Conservation (phyloP, 2,888 invertebrate species). For the Julus scanicus region DNA sequence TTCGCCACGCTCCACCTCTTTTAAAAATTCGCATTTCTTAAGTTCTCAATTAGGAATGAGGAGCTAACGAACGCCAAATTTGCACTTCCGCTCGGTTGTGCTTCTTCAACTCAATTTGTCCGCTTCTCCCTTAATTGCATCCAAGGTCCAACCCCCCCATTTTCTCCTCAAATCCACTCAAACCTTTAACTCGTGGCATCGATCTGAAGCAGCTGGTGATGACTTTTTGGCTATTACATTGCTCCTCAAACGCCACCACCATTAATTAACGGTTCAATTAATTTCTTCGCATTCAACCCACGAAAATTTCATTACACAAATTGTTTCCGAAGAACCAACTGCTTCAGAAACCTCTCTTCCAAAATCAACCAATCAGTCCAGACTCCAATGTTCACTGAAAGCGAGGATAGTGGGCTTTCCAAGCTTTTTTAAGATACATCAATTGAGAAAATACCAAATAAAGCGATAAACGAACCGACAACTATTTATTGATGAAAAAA, state of each 20-base stretch:
- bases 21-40: background rate
- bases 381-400: too few species aligned
- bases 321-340: background rate
- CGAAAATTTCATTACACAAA: background rate
- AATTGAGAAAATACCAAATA: too few species aligned
- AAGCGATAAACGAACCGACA: too few species aligned
- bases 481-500: too few species aligned
- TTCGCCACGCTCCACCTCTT: background rate
- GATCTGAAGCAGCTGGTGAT: conserved; percentile 12
- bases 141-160: background rate
- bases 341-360: background rate
- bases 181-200: conserved; percentile 7
- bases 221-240: conserved; percentile 26
- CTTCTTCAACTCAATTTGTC: conserved; percentile 13
- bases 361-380: too few species aligned
- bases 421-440: too few species aligned
- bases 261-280: conserved; percentile 20
- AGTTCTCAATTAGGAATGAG: conserved; percentile 1
- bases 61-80: conserved; percentile 28
- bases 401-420: too few species aligned
- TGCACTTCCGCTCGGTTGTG: conserved; percentile 13
- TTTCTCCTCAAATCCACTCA: background rate
- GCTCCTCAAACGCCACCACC: background rate
- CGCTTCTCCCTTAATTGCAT: background rate
- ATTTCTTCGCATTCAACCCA: background rate